Evolutionary conservation across 2,797 vertebrate genomes (phyloP).

Genomic region (Fistularia commersonii): DNA sequence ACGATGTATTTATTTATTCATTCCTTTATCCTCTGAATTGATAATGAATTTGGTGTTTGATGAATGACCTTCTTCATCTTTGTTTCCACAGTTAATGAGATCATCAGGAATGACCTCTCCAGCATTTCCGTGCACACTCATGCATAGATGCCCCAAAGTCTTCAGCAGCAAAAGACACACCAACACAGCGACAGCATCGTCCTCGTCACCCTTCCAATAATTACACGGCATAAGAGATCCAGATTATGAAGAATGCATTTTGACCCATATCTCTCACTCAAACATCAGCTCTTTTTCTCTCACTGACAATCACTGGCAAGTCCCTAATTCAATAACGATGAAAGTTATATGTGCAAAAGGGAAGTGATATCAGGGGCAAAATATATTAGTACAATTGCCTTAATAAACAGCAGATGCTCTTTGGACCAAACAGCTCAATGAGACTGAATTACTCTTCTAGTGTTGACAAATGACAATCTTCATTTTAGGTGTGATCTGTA

Average conservation of each 20-base stretch:
- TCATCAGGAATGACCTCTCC: conserved; percentile 96
- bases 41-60: conserved; percentile 3
- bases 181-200: conserved; percentile 13
- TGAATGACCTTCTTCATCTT: conserved; percentile 27
- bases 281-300: conserved; percentile 26
- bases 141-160: conserved; percentile 61
- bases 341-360: conserved; percentile 61
- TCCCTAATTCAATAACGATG: conserved; percentile 39
- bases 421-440: conserved; percentile 73
- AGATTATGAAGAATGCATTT: conserved; percentile 48
- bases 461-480: conserved; percentile 59
- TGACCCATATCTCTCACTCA: conserved; percentile 38
- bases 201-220: conserved; percentile 17
- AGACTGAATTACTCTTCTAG: conserved; percentile 50
- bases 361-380: conserved; percentile 57
- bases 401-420: conserved; percentile 64
- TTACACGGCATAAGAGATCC: conserved; percentile 30
- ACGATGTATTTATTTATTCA: neutral
- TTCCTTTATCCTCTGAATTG: conserved; percentile 1
- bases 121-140: conserved; percentile 82
- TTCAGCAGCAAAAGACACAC: conserved; percentile 19
- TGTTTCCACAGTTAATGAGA: conserved; percentile 91
- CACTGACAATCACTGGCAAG: conserved; percentile 44
- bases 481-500: conserved; percentile 45
- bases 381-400: conserved; percentile 58